Conservation (phyloP, 1,140 invertebrate species). For the Diachasma alloeum region DNA sequence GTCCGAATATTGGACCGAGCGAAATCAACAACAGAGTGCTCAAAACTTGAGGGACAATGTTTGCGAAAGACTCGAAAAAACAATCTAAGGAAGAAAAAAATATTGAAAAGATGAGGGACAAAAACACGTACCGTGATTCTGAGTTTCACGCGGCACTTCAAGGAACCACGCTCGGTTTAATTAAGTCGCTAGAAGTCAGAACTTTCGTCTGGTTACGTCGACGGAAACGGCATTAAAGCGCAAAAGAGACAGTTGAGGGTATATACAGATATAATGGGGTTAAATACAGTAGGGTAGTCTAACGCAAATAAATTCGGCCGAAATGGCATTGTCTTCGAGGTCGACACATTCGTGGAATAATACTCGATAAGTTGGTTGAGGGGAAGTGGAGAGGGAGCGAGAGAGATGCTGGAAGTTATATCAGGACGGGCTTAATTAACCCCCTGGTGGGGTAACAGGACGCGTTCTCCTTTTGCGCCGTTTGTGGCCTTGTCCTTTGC, state of each 20-base stretch:
- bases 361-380: constrained; percentile 49
- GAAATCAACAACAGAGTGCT: no score
- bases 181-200: constrained; percentile 17
- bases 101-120: background rate
- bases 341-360: constrained; percentile 55
- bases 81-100: background rate
- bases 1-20: no score
- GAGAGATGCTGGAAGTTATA: constrained; percentile 43
- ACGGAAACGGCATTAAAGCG: background rate
- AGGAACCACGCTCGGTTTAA: constrained; percentile 14
- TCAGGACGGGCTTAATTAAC: constrained; percentile 56
- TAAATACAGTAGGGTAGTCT: constrained; percentile 29
- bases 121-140: background rate
- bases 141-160: constrained; percentile 1
- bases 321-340: constrained; percentile 58
- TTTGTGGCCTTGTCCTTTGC: background rate
- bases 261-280: constrained; percentile 22
- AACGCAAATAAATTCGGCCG: constrained; percentile 55
- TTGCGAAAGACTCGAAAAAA: background rate
- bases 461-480: constrained; percentile 15
- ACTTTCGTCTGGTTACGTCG: constrained; percentile 20
- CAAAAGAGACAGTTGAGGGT: background rate
- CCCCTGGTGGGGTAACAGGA: constrained; percentile 31
- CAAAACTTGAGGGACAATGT: background rate
- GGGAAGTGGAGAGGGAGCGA: background rate